Evolutionary conservation across 2,888 invertebrate species (phyloP).

Genomic region (Lypha dubia): DNA sequence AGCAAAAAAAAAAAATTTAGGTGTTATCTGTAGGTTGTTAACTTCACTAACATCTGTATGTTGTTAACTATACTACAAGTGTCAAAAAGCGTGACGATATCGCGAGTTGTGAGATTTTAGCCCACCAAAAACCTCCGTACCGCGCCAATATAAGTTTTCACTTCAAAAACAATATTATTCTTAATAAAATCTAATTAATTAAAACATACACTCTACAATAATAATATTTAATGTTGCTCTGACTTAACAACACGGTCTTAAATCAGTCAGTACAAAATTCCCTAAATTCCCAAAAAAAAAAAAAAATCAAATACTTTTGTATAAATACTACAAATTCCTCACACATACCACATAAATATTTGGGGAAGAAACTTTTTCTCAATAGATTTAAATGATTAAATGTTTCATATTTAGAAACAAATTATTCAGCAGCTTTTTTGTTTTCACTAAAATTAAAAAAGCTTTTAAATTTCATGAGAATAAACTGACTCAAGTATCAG

Average conservation of each 20-base stretch:
- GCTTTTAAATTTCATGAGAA: slow-evolving; percentile 51
- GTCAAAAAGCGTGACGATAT: too few species aligned
- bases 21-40: too few species aligned
- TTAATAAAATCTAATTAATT: not conserved
- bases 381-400: slow-evolving; percentile 7
- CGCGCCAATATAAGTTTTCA: too few species aligned
- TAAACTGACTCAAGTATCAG: slow-evolving; percentile 53
- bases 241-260: not conserved
- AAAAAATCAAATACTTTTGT: too few species aligned
- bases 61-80: too few species aligned
- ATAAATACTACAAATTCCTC: slow-evolving; percentile 18
- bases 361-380: not conserved
- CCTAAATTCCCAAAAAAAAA: too few species aligned
- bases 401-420: slow-evolving; percentile 39
- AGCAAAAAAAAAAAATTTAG: too few species aligned
- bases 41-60: too few species aligned
- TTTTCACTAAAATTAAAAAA: slow-evolving; percentile 23
- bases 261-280: not conserved
- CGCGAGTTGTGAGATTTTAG: too few species aligned
- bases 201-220: not conserved
- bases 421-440: slow-evolving; percentile 65
- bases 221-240: slow-evolving; percentile 13
- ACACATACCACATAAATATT: slow-evolving; percentile 16
- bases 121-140: too few species aligned
- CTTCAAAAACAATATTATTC: too few species aligned